These are phyloP conservation scores for Felis chaus DNA, from an alignment of 2,113 vertebrate genomes.

Conservation along the genomic window DNA sequence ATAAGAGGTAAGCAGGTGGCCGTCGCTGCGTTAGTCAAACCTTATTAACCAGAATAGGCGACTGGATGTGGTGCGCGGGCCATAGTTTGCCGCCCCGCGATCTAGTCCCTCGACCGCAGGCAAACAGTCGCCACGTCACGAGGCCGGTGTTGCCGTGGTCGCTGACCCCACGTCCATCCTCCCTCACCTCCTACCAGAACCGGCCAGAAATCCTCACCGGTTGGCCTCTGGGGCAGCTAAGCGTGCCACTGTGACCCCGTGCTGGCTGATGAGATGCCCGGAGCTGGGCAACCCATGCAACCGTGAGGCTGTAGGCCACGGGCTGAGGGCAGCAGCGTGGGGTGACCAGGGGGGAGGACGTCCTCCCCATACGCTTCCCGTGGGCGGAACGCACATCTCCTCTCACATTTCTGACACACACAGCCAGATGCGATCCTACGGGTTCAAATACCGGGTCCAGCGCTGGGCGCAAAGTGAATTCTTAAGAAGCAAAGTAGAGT, in stretches of 20 bases:
- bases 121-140: accelerated
- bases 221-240: not conserved
- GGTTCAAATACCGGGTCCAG: not conserved
- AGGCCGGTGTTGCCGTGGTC: not conserved
- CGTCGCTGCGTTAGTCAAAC: not conserved
- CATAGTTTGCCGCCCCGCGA: not conserved
- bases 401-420: not conserved
- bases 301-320: not conserved
- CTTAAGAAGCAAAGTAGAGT: not conserved
- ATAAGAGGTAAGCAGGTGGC: accelerated
- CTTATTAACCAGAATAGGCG: not conserved
- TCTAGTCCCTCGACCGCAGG: too few relatives aligned
- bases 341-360: not conserved
- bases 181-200: not conserved
- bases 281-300: not conserved
- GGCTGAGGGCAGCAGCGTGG: not conserved
- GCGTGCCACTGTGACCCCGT: not conserved
- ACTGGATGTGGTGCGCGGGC: not conserved
- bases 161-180: not conserved
- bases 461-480: not conserved
- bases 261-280: not conserved
- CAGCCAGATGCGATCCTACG: not conserved
- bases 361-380: not conserved
- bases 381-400: accelerated
- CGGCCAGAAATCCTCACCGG: not conserved